phyloP scores from a whole-genome alignment of 1,140 invertebrate genomes.

The Caerostris darwini region DNA sequence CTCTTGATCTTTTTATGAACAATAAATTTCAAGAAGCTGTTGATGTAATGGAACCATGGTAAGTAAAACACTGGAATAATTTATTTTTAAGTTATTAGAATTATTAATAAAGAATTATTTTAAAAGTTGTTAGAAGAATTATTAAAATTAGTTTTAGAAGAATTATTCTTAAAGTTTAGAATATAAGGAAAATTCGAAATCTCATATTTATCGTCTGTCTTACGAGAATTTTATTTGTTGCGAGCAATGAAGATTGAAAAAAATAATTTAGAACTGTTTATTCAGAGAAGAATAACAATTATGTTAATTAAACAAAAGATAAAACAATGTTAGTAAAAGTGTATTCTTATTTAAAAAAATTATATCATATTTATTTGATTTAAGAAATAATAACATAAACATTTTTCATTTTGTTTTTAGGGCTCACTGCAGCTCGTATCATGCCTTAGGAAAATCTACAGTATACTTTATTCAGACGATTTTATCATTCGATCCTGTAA shows the following conservation, averaged over 20 bases:
- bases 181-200: too few species aligned
- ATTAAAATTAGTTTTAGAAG: neutral
- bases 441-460: slow-evolving; percentile 92
- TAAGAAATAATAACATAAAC: neutral
- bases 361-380: neutral
- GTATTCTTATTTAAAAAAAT: neutral
- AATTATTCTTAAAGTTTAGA: too few species aligned
- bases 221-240: too few species aligned
- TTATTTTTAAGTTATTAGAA: slow-evolving; percentile 44
- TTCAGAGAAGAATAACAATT: too few species aligned
- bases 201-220: too few species aligned
- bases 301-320: too few species aligned
- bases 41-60: slow-evolving; percentile 89
- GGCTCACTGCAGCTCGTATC: slow-evolving; percentile 93
- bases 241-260: too few species aligned
- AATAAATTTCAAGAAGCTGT: slow-evolving; percentile 92
- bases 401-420: slow-evolving; percentile 83
- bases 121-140: neutral
- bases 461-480: slow-evolving; percentile 96
- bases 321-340: neutral
- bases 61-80: slow-evolving; percentile 74
- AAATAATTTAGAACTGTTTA: too few species aligned
- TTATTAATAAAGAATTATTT: neutral
- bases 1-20: slow-evolving; percentile 92
- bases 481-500: slow-evolving; percentile 93